Conservation (phyloP, 2,113 vertebrate genomes). For the Phyllostomus discolor region DNA sequence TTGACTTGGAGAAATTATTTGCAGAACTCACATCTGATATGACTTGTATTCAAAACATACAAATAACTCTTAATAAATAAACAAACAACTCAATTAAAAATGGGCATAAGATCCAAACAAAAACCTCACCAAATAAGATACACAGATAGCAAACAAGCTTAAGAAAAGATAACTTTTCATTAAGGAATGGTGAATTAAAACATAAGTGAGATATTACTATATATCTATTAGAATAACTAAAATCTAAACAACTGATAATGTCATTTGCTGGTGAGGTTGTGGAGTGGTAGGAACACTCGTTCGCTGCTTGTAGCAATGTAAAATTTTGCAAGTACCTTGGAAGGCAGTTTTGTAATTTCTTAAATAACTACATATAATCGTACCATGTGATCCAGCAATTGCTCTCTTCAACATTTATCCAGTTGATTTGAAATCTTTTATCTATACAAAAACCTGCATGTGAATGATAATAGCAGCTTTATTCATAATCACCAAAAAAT, state of each 20-base stretch:
- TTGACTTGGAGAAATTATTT: background rate
- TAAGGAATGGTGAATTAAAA: background rate
- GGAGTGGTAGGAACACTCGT: background rate
- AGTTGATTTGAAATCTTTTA: background rate
- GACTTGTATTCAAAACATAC: background rate
- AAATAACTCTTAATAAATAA: background rate
- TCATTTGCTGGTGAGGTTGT: background rate
- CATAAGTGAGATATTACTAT: background rate
- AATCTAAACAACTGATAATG: background rate
- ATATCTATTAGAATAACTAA: background rate
- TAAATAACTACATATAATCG: background rate
- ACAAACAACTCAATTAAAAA: background rate
- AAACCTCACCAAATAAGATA: background rate
- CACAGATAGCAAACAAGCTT: background rate
- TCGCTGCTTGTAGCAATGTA: background rate
- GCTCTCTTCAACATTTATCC: background rate
- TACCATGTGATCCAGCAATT: background rate
- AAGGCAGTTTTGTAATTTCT: background rate
- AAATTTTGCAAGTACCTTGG: background rate
- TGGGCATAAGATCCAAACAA: background rate
- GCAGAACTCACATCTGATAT: background rate
- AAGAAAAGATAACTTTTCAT: background rate
- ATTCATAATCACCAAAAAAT: background rate
- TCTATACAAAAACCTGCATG: background rate
- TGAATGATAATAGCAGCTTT: background rate